Base-by-base conservation (phyloP, 2,797 vertebrate genomes). In the Brachyalestes nurse region DNA sequence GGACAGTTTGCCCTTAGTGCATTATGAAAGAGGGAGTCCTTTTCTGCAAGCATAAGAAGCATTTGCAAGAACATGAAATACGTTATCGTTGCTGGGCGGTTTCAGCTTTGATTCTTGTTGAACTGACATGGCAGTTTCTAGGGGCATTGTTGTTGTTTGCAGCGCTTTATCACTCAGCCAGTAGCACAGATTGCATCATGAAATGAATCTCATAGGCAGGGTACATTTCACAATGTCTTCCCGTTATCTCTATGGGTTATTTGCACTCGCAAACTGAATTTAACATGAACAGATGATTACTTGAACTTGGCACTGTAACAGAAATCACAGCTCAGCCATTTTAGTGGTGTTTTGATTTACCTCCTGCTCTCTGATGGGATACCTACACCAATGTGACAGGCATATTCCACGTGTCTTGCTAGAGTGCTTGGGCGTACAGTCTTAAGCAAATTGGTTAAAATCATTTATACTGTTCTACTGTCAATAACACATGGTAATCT, bases 371-470 rank as follows among this genome's bases (percentile, higher is more conserved):
- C 55, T 53, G 57, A 83, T 23, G 78, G 53, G 66, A 72, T 66
- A 40, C 65, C 40, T 67, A 83, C 70, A 55, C 34, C 25, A 57
- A 53, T 71, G 23, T 71, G 78, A 74, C 77, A 75, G 81, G 79
- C 69, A 75, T 53, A 60, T 83, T 49, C 71, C 47, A 47, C 64
- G 72, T 79, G 58, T 80, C 79, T 77, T 83, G 64, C 77, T 72
- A 64, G 73, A 16, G 60, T 65, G 58, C 65, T 78, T 79, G 51
- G 12, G 71, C 61, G 53, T 45, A 51, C 78, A 75, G 78, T 25
- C 16, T 49, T 80, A 67, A 80, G 34, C 4, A 34, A 34, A 34
- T 34, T 34, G 4, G 34, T 4, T 34, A 34, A 34, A 34, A 4
- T 4, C 34, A 34, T 34, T 34, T 34, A 34, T 2, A 34, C 34